Base-by-base conservation (phyloP, 2,888 invertebrate genomes). In the Capitulum mitella region DNA sequence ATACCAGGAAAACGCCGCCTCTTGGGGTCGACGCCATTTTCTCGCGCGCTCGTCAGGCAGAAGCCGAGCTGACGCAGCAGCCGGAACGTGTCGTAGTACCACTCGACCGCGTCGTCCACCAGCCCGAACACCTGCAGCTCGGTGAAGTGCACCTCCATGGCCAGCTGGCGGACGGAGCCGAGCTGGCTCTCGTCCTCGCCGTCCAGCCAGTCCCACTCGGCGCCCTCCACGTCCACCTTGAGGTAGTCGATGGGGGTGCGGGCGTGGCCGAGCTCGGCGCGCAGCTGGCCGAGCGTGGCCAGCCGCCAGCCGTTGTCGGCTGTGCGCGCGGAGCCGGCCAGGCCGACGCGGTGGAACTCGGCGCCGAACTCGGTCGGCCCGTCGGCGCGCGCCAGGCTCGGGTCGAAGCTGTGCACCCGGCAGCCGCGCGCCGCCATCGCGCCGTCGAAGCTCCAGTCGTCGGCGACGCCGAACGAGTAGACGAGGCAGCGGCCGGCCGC, bases 141-240 rank as follows among this genome's bases (percentile, higher is more conserved):
- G 6, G 10, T 6, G 6, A 58, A 29, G 58, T 58, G 58, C n/a
- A 58, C 29, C 10, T 58, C 58, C 58, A 58, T 58, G n/a, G 10
- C 58, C 1, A 58, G n/a, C 58, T 58, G 58, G n/a, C 3, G 8
- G 10, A 58, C 58, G n/a, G 8, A 0, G 10, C 5, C 87, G 81
- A 86, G 86, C 0, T 84, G 84, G 12, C 87, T 87, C 8, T 85
- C 84, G 81, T 86, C 83, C 80, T 88, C 88, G 6, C 58, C 58
- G 58, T 58, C 58, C 58, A 58, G 29, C 58, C 58, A 58, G n/a
- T 5, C 1, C 58, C 58, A 58, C 43, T 79, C 79, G 19, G 22
- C 26, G 16, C 75, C 70, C 54, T 79, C 79, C 34, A 79, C 46
- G 54, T 79, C 79, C 46, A 79, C 54, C 58, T 79, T 79, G 12